Conservation (phyloP, 1,140 invertebrate species). For the Drosophila nannoptera region DNA sequence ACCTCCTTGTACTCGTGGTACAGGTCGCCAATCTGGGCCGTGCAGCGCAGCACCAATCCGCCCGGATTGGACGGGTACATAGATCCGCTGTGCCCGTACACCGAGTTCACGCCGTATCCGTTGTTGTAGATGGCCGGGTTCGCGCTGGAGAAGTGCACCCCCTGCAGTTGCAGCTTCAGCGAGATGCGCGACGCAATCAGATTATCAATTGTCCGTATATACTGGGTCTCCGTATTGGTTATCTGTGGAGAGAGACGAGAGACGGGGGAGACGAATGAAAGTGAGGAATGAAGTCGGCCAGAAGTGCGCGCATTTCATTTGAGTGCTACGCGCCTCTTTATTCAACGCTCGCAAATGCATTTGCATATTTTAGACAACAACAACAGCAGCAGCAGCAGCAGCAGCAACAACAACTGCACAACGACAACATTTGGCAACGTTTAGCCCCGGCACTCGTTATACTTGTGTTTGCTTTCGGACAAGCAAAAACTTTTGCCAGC, state of each 20-base stretch:
- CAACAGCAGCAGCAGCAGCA: slow-evolving; percentile 1
- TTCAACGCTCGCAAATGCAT: slow-evolving; percentile 68
- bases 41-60: slow-evolving; percentile 80
- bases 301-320: slow-evolving; percentile 44
- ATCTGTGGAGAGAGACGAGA: slow-evolving; percentile 47
- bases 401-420: slow-evolving; percentile 5
- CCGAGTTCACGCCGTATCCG: slow-evolving; percentile 52
- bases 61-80: slow-evolving; percentile 55
- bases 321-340: slow-evolving; percentile 51
- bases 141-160: slow-evolving; percentile 67
- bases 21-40: slow-evolving; percentile 80
- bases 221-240: slow-evolving; percentile 64
- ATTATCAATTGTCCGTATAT: slow-evolving; percentile 73
- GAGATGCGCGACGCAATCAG: slow-evolving; percentile 73
- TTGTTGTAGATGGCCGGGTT: slow-evolving; percentile 55
- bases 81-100: slow-evolving; percentile 47
- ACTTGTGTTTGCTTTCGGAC: slow-evolving; percentile 64
- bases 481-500: slow-evolving; percentile 67
- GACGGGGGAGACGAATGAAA: not conserved
- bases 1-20: slow-evolving; percentile 81
- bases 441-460: slow-evolving; percentile 62
- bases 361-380: slow-evolving; percentile 67
- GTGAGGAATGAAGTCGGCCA: not conserved
- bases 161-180: slow-evolving; percentile 77
- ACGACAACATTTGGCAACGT: slow-evolving; percentile 66